Conservation (phyloP, 2,888 invertebrate species). For the Dicyrtomina minuta region DNA sequence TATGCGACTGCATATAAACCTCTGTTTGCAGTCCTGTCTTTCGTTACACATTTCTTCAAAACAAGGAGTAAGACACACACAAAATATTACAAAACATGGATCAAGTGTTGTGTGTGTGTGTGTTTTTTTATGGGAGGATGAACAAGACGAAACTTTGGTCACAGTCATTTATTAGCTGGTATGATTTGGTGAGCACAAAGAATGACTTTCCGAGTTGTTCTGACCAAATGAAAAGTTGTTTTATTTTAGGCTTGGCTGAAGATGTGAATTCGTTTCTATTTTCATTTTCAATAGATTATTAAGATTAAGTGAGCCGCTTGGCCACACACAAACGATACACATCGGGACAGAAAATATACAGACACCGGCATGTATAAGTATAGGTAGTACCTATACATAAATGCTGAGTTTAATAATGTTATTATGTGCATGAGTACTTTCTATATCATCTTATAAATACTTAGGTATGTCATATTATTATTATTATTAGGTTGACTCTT, state of each 20-base stretch:
- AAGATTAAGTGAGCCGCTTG: constrained; percentile 12
- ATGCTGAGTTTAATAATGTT: too few relatives aligned
- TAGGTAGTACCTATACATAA: too few relatives aligned
- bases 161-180: constrained; percentile 15
- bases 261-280: constrained; percentile 15
- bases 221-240: constrained; percentile 26
- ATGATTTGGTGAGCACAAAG: background rate
- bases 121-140: constrained; percentile 3
- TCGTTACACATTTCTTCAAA: constrained; percentile 12
- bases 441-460: too few relatives aligned
- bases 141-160: constrained; percentile 11
- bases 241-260: constrained; percentile 21
- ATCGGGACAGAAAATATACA: constrained; percentile 3
- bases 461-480: too few relatives aligned
- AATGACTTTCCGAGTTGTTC: too few relatives aligned
- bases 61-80: background rate
- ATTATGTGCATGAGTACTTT: too few relatives aligned
- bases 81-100: constrained; percentile 6
- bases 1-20: too few relatives aligned
- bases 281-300: constrained; percentile 21
- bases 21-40: too few relatives aligned
- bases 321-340: constrained; percentile 17
- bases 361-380: too few relatives aligned
- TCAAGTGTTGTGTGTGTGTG: constrained; percentile 8
- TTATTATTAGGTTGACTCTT: too few relatives aligned